Percentiles rank a stretch among this genome's conserved stretches.
These are phyloP conservation scores for Bursaphelenchus okinawaensis DNA, from an alignment of 2,888 invertebrate genomes.

Conservation along the genomic window DNA sequence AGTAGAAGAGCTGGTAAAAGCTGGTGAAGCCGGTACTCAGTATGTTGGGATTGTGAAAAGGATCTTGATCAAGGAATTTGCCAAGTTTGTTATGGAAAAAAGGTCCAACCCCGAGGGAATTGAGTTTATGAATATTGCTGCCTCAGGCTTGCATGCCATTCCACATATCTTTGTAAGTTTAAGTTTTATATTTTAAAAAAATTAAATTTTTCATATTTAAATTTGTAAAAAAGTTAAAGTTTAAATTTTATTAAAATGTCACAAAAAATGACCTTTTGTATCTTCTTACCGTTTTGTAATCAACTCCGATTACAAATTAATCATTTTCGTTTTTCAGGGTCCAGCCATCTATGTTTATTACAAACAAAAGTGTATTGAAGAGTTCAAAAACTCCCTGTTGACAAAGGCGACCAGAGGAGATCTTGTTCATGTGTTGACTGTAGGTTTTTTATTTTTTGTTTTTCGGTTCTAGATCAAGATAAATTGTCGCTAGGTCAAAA, in stretches of 20 bases:
- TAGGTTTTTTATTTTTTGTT: no score
- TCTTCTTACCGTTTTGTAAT: no score
- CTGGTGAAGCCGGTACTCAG: not conserved
- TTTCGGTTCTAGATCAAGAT: no score
- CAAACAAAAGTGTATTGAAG: not conserved
- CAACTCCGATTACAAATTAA: no score
- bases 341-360: not conserved
- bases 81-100: not conserved
- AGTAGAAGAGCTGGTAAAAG: not conserved
- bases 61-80: not conserved
- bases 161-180: not conserved
- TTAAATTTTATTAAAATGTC: no score
- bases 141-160: not conserved
- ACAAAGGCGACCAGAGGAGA: not conserved
- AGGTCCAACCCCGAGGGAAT: not conserved
- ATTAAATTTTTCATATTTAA: no score
- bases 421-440: no score
- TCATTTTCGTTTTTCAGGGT: not conserved
- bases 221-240: no score
- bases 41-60: no score
- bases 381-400: not conserved
- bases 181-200: no score
- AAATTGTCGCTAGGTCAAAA: no score
- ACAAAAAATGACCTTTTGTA: not conserved
- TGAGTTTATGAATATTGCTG: not conserved